A percentile compares a stretch with the other conserved stretches of the same genome.
Evolutionary conservation across 2,888 invertebrate species (phyloP).

Genomic region (Thecocarcelia acutangulata): DNA sequence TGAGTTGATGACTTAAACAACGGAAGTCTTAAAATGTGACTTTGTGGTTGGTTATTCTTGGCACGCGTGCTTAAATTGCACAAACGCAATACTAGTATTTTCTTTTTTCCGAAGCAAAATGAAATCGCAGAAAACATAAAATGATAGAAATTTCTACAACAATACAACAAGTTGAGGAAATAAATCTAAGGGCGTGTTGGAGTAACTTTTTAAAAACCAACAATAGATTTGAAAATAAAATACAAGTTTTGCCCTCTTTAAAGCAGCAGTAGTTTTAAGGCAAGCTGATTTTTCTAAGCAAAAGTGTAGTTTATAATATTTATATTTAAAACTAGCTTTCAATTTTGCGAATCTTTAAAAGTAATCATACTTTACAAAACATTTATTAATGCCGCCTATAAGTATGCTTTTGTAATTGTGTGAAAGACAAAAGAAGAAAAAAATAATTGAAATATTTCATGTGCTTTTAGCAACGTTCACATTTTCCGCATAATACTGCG

Average conservation of each 20-base stretch:
- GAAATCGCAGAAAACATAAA: constrained; percentile 33
- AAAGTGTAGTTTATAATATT: neutral
- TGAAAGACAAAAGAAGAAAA: constrained; percentile 1
- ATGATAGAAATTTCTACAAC: constrained; percentile 35
- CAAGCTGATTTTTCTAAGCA: neutral
- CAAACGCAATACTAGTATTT: constrained; percentile 41
- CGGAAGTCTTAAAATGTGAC: constrained; percentile 53
- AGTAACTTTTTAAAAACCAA: neutral
- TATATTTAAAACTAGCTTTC: neutral
- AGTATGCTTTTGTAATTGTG: constrained; percentile 37
- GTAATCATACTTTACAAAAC: constrained; percentile 10
- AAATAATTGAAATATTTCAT: constrained; percentile 47
- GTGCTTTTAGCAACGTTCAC: constrained; percentile 37
- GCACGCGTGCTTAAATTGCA: constrained; percentile 53
- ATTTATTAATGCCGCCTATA: constrained; percentile 46
- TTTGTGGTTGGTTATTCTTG: constrained; percentile 55
- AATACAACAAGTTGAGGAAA: constrained; percentile 45
- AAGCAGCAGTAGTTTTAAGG: neutral
- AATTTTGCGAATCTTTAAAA: neutral
- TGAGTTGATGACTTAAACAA: constrained; percentile 37
- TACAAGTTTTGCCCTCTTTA: neutral
- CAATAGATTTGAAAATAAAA: neutral
- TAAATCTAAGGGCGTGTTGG: constrained; percentile 24
- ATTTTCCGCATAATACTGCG: constrained; percentile 61
- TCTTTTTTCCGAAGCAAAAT: neutral